Conservation (phyloP, 2,113 vertebrate species). For the Phycodurus eques region DNA sequence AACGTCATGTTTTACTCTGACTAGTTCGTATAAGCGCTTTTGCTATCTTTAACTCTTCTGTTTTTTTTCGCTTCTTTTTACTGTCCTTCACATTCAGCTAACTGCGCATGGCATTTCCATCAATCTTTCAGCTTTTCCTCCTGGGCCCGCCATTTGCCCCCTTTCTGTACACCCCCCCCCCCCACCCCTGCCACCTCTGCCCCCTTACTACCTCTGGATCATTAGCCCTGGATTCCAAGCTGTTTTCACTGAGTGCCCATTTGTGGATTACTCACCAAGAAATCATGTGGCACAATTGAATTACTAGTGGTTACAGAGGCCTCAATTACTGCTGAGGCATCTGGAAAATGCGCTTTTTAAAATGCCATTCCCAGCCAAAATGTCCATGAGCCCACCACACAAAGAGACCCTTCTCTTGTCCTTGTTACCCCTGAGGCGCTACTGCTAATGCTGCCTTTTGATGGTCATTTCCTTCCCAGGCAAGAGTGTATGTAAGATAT, state of each 20-base stretch:
- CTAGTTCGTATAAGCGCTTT: not conserved
- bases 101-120: not conserved
- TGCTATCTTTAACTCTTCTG: slow-evolving; percentile 17
- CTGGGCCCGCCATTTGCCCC: not conserved
- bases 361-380: slow-evolving; percentile 40
- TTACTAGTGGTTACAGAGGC: slow-evolving; percentile 60
- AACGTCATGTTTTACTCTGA: not conserved
- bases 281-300: slow-evolving; percentile 68
- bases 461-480: slow-evolving; percentile 16
- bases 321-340: slow-evolving; percentile 63
- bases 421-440: slow-evolving; percentile 46
- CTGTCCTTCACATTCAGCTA: not conserved
- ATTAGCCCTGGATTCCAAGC: slow-evolving; percentile 50
- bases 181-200: not conserved
- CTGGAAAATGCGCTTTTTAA: slow-evolving; percentile 66
- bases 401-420: slow-evolving; percentile 65
- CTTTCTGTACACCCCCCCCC: not conserved
- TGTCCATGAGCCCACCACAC: slow-evolving; percentile 46
- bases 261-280: slow-evolving; percentile 65
- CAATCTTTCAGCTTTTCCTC: not conserved
- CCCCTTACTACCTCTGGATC: slow-evolving; percentile 23
- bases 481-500: slow-evolving; percentile 13
- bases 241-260: slow-evolving; percentile 56
- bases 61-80: slow-evolving; percentile 4
- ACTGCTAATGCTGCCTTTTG: slow-evolving; percentile 24